Evolutionary conservation across 1,140 invertebrate species (phyloP).

Genomic region (Aphaenogaster rudis): DNA sequence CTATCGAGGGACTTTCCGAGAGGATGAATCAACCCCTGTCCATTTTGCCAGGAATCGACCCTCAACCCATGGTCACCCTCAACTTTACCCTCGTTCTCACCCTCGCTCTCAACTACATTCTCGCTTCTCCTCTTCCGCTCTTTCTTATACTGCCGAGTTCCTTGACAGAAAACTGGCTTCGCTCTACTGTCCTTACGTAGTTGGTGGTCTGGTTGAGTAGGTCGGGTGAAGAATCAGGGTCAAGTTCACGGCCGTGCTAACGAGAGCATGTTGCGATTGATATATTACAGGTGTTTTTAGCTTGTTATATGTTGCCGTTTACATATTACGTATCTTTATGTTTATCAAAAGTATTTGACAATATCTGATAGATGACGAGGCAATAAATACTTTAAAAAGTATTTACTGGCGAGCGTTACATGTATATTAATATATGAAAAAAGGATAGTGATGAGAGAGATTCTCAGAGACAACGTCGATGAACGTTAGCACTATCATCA

Average conservation of each 20-base stretch:
- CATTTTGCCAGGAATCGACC: not conserved
- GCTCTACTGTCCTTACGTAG: slow-evolving; percentile 25
- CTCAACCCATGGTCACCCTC: slow-evolving; percentile 50
- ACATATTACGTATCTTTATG: not conserved
- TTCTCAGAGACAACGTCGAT: slow-evolving; percentile 39
- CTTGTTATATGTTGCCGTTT: not conserved
- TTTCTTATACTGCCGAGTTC: slow-evolving; percentile 43
- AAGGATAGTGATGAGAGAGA: not conserved
- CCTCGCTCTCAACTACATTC: slow-evolving; percentile 23
- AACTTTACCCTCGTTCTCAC: slow-evolving; percentile 49
- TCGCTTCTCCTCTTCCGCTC: slow-evolving; percentile 32
- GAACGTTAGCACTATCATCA: not conserved
- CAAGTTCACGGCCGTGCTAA: slow-evolving; percentile 42
- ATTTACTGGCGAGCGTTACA: not conserved
- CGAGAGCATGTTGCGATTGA: slow-evolving; percentile 6
- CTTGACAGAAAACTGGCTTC: slow-evolving; percentile 52
- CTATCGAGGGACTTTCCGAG: not conserved
- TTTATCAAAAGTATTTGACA: not conserved
- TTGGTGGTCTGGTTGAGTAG: slow-evolving; percentile 47
- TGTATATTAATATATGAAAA: not conserved
- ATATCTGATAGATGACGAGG: not conserved
- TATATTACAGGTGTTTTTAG: not conserved
- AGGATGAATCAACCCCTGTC: slow-evolving; percentile 34
- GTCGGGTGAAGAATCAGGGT: slow-evolving; percentile 36
- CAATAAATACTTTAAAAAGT: not conserved